phyloP scores from a whole-genome alignment of 2,113 vertebrate species.

The Trachemys scripta region DNA sequence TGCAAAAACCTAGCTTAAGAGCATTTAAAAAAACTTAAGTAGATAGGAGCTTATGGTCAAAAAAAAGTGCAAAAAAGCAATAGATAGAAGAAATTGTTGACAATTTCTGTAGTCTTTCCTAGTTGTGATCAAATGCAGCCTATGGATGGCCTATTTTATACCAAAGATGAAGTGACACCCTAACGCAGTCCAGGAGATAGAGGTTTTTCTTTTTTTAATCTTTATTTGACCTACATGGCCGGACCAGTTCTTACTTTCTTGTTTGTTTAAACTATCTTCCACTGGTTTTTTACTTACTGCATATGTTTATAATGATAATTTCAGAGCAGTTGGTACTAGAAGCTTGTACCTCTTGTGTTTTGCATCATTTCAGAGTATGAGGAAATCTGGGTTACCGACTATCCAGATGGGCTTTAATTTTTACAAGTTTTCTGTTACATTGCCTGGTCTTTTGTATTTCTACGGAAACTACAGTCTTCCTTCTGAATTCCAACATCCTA shows the following conservation, averaged over 20 bases:
- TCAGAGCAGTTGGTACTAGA: conserved; percentile 69
- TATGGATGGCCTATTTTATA: conserved; percentile 99
- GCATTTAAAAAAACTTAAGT: conserved; percentile 85
- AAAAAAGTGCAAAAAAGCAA: conserved; percentile 94
- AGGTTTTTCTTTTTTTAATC: conserved; percentile 81
- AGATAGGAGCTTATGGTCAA: conserved; percentile 96
- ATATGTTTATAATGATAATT: conserved; percentile 68
- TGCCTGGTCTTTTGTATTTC: conserved; percentile 68
- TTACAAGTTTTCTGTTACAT: conserved; percentile 64
- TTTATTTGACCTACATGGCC: conserved; percentile 93
- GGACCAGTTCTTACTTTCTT: conserved; percentile 91
- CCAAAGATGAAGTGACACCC: conserved; percentile 99
- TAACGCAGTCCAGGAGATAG: conserved; percentile 86
- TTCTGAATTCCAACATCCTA: conserved; percentile 66
- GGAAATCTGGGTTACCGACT: conserved; percentile 46
- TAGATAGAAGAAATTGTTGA: conserved; percentile 99
- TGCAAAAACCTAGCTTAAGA: conserved; percentile 89
- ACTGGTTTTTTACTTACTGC: conserved; percentile 84
- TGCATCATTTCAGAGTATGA: conserved; percentile 43
- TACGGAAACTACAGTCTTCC: conserved; percentile 78
- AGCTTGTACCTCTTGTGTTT: conserved; percentile 49
- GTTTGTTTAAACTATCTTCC: conserved; percentile 88
- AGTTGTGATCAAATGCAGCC: conserved; percentile 99
- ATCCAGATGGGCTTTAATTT: conserved; percentile 60
- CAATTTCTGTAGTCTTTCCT: conserved; percentile 99